These are phyloP conservation scores for Drosophila melanica DNA, from an alignment of 1,140 invertebrate genomes.

Conservation along the genomic window DNA sequence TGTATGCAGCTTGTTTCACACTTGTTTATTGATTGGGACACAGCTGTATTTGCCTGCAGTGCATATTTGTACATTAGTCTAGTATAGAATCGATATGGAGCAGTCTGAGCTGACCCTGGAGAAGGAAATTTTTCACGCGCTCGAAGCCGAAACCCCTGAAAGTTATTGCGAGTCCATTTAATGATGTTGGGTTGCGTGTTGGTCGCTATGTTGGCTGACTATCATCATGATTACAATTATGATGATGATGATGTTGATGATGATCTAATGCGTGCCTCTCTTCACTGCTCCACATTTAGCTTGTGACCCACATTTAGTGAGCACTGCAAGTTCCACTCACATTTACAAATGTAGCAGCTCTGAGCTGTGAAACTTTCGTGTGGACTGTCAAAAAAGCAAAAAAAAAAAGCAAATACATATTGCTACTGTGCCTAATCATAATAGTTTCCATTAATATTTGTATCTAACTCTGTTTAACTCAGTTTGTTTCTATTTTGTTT, in stretches of 20 bases:
- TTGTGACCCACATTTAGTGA: constrained; percentile 35
- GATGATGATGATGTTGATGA: constrained; percentile 44
- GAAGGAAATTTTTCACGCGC: constrained; percentile 41
- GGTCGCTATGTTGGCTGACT: constrained; percentile 9
- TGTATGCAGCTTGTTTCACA: constrained; percentile 36
- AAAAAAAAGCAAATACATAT: constrained; percentile 3
- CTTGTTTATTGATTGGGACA: constrained; percentile 62
- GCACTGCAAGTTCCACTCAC: constrained; percentile 28
- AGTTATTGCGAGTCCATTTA: constrained; percentile 31
- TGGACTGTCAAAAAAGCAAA: constrained; percentile 27
- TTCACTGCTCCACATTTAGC: constrained; percentile 24
- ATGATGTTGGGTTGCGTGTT: constrained; percentile 42
- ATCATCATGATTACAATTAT: constrained; percentile 12
- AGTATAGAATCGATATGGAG: constrained; percentile 66
- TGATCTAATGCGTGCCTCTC: constrained; percentile 69
- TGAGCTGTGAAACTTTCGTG: constrained; percentile 15
- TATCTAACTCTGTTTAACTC: not conserved
- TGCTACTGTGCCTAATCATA: constrained; percentile 13
- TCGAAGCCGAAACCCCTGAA: constrained; percentile 8
- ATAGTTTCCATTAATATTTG: constrained; percentile 2
- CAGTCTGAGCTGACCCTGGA: constrained; percentile 68
- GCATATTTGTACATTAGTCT: constrained; percentile 16
- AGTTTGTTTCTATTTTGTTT: constrained; percentile 4
- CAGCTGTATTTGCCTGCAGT: constrained; percentile 25
- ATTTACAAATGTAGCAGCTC: constrained; percentile 9